Percentiles rank a stretch among this genome's conserved stretches.
Conservation (phyloP, 2,113 vertebrate species). For the Mesoclemmys tuberculata region DNA sequence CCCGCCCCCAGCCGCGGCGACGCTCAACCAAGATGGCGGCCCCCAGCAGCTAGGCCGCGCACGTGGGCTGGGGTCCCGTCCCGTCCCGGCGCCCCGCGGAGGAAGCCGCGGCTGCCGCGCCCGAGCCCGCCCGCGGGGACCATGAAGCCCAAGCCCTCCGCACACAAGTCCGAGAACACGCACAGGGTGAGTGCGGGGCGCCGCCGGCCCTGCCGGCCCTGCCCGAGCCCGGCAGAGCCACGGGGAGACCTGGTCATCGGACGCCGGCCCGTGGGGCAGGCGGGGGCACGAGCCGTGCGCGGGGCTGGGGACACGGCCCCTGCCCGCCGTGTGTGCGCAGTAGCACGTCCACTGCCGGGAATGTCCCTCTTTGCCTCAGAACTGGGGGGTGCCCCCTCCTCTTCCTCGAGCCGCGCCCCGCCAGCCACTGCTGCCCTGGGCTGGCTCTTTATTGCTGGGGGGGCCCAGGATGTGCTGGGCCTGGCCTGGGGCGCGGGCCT, state of each 20-base stretch:
- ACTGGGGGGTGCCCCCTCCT: not conserved
- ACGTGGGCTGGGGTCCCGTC: conserved; percentile 23
- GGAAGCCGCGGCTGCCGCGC: no score
- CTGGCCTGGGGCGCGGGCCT: no score
- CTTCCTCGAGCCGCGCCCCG: not conserved
- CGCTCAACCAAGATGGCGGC: conserved; percentile 77
- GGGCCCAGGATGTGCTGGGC: no score
- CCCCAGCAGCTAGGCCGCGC: not conserved
- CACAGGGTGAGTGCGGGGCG: conserved; percentile 85
- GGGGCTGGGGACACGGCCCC: not conserved
- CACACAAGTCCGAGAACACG: conserved; percentile 93
- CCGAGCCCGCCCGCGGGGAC: not conserved
- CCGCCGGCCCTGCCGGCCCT: no score
- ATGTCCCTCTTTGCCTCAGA: no score
- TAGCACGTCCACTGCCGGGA: no score
- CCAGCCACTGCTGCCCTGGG: no score
- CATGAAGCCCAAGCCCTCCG: conserved; percentile 88
- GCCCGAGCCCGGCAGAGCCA: no score
- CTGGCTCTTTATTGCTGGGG: not conserved
- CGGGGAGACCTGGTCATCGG: not conserved
- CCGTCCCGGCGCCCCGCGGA: rapidly evolving
- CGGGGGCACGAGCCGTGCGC: not conserved
- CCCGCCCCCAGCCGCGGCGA: conserved; percentile 33
- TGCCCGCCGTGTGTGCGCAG: no score
- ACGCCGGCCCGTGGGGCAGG: not conserved